Conservation (phyloP, 2,797 vertebrate species). For the Epinephelus malabaricus region DNA sequence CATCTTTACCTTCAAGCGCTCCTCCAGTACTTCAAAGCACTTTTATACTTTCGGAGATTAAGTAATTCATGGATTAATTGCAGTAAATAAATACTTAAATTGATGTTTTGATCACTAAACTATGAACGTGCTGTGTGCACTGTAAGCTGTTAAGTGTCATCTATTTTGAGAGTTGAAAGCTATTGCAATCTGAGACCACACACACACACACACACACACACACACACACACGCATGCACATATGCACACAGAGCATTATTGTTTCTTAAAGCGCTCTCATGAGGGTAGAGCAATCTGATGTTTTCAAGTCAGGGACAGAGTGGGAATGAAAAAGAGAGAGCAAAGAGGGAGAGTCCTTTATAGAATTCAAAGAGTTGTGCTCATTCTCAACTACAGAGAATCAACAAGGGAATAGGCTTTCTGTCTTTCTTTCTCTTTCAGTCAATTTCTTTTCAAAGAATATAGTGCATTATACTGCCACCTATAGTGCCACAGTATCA, state of each 20-base stretch:
- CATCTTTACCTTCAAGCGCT: neutral
- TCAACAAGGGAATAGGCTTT: neutral
- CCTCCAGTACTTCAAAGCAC: neutral
- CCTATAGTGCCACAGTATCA: neutral
- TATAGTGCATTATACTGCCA: neutral
- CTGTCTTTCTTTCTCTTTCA: slow-evolving; percentile 11
- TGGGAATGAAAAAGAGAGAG: slow-evolving; percentile 38
- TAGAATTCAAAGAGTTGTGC: slow-evolving; percentile 38
- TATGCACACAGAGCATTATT: slow-evolving; percentile 55
- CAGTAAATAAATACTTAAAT: neutral
- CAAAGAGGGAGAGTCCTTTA: slow-evolving; percentile 9
- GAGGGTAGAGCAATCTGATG: slow-evolving; percentile 31
- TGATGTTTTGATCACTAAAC: neutral
- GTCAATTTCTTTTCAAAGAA: slow-evolving; percentile 22
- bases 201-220: slow-evolving; percentile 7
- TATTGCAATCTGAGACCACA: slow-evolving; percentile 31
- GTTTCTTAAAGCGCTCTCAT: slow-evolving; percentile 58
- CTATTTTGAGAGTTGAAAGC: slow-evolving; percentile 29
- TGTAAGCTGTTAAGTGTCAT: slow-evolving; percentile 10
- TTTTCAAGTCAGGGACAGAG: slow-evolving; percentile 47
- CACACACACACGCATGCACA: neutral
- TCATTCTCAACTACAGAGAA: slow-evolving; percentile 22
- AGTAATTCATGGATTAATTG: neutral
- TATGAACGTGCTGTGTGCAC: neutral
- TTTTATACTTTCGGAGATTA: neutral